phyloP scores from a whole-genome alignment of 2,888 invertebrate genomes.

The Pachliopta kotzebuea region DNA sequence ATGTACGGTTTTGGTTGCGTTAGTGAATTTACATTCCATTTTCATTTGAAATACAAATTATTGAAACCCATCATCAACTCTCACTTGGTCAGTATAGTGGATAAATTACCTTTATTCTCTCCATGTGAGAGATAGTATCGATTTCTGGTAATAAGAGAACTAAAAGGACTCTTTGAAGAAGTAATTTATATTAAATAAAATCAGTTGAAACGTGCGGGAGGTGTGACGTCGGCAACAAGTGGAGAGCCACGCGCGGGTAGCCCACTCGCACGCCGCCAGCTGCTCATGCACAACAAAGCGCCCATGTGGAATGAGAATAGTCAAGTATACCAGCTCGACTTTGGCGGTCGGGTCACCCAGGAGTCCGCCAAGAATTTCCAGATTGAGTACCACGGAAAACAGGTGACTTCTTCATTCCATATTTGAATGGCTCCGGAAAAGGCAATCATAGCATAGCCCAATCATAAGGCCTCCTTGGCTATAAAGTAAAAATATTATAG shows the following conservation, averaged over 20 bases:
- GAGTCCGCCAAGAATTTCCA: constrained; percentile 99
- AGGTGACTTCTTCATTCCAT: constrained; percentile 80
- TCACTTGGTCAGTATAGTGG: too few relatives aligned
- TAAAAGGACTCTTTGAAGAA: neutral
- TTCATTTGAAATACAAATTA: too few relatives aligned
- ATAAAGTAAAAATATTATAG: too few relatives aligned
- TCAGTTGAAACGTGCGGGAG: constrained; percentile 85
- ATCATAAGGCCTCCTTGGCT: too few relatives aligned
- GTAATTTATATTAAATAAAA: neutral
- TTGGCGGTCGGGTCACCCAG: constrained; percentile 99
- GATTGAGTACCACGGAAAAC: constrained; percentile 97
- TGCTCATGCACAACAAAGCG: constrained; percentile 97
- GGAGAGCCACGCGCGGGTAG: constrained; percentile 31
- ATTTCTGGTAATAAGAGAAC: too few relatives aligned
- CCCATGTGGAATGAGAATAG: constrained; percentile 99
- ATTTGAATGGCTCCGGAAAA: too few relatives aligned
- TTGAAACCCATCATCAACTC: too few relatives aligned
- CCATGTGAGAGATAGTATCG: too few relatives aligned
- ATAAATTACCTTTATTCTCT: too few relatives aligned
- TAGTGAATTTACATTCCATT: too few relatives aligned
- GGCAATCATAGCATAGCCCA: too few relatives aligned
- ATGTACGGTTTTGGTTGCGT: too few relatives aligned
- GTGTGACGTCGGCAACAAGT: constrained; percentile 54
- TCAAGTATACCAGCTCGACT: constrained; percentile 99
- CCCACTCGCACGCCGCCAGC: constrained; percentile 82